phyloP scores from a whole-genome alignment of 2,888 invertebrate genomes.

The Platycnemis pennipes region DNA sequence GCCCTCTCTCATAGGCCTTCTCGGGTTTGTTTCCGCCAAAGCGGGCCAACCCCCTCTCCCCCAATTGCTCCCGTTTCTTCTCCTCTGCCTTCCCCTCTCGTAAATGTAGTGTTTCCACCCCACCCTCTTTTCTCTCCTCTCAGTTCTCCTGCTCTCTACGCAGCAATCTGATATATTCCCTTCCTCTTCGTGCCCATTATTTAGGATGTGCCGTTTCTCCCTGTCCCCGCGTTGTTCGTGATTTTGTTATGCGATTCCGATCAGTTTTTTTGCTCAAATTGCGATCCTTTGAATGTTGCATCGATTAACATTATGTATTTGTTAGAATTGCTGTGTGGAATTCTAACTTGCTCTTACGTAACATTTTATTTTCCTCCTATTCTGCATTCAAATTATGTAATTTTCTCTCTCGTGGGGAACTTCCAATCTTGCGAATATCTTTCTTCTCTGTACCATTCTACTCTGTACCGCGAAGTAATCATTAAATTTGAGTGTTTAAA shows the following conservation, averaged over 20 bases:
- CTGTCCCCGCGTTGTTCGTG: not conserved
- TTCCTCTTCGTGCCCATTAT: not conserved
- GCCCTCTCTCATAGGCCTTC: not conserved
- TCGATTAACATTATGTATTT: not conserved
- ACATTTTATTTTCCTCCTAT: not conserved
- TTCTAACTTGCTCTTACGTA: not conserved
- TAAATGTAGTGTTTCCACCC: not conserved
- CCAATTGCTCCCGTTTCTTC: not conserved
- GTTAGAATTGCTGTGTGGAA: not conserved
- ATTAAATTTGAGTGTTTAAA: too few relatives aligned
- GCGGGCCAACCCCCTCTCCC: not conserved
- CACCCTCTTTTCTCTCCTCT: not conserved
- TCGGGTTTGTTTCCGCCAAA: constrained; percentile 19
- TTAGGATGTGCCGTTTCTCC: not conserved
- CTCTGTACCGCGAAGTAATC: too few relatives aligned
- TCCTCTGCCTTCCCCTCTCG: not conserved
- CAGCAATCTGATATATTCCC: not conserved
- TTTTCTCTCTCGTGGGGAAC: not conserved
- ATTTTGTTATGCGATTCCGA: not conserved
- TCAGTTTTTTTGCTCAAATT: not conserved
- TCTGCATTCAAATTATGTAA: not conserved
- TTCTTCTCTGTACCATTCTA: too few relatives aligned
- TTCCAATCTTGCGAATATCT: too few relatives aligned
- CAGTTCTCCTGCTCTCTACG: not conserved
- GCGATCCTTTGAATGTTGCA: not conserved